These are phyloP conservation scores for Leucopsar rothschildi DNA, from an alignment of 2,113 vertebrate species.

Conservation along the genomic window DNA sequence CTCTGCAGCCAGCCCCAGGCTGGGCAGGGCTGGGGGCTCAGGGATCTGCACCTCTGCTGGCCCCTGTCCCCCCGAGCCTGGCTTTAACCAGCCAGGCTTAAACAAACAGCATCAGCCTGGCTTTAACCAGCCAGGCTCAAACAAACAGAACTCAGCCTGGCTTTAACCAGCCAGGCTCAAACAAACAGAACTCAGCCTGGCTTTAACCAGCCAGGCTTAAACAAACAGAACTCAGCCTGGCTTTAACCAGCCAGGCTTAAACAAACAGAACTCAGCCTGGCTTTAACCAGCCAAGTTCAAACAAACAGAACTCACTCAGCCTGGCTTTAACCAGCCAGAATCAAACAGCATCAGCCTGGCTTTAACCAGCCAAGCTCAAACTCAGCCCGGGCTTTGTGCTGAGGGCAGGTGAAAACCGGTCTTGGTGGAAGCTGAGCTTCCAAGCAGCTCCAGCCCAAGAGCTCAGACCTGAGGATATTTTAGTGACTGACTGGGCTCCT, in stretches of 20 bases:
- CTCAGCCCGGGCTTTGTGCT: not conserved
- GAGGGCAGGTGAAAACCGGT: not conserved
- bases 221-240: not conserved
- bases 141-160: not conserved
- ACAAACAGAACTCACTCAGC: not conserved
- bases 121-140: no score
- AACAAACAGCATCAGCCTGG: no score
- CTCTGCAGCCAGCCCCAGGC: slow-evolving; percentile 3
- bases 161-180: no score
- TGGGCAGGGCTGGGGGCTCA: not conserved
- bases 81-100: not conserved
- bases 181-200: not conserved
- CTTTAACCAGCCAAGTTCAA: no score
- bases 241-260: not conserved
- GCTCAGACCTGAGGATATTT: not conserved
- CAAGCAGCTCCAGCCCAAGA: not conserved
- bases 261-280: not conserved
- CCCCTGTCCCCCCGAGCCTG: not conserved
- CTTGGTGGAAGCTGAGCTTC: not conserved
- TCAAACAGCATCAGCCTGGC: not conserved
- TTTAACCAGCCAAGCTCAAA: not conserved
- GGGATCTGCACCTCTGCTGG: not conserved
- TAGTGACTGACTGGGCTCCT: not conserved
- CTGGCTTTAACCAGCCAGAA: not conserved
- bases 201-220: no score